A percentile compares a stretch with the other conserved stretches of the same genome.
phyloP scores from a whole-genome alignment of 2,113 vertebrate genomes.

The Sinocyclocheilus grahami region DNA sequence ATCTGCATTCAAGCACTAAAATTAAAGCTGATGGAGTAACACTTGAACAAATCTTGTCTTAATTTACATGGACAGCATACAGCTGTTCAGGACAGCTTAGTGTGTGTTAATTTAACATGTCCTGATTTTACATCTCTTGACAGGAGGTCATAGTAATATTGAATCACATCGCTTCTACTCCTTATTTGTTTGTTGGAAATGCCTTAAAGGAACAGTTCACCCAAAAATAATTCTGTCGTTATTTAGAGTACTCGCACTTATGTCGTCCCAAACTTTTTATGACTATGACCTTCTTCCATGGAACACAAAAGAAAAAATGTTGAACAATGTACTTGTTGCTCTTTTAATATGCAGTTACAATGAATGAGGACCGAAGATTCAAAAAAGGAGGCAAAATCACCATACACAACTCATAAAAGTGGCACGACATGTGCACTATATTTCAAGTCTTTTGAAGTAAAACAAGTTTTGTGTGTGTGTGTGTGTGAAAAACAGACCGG shows the following conservation, averaged over 20 bases:
- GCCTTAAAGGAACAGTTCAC: background rate
- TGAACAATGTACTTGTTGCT: too few species aligned
- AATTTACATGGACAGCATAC: conserved; percentile 56
- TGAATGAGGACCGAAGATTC: background rate
- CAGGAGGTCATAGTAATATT: conserved; percentile 19
- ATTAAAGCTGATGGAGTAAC: conserved; percentile 53
- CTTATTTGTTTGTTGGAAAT: background rate
- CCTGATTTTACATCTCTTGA: conserved; percentile 53
- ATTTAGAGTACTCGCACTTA: background rate
- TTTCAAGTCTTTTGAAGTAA: background rate
- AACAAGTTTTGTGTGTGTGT: background rate
- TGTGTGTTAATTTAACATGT: conserved; percentile 47
- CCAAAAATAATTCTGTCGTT: background rate
- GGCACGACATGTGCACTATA: too few species aligned
- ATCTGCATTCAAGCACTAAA: conserved; percentile 22
- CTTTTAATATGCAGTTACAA: background rate
- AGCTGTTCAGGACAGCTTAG: conserved; percentile 59
- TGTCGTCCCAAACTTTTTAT: too few species aligned
- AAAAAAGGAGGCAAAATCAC: too few species aligned
- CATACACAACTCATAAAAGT: too few species aligned
- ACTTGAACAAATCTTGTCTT: conserved; percentile 44
- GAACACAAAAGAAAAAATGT: too few species aligned
- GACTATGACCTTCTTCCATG: too few species aligned
- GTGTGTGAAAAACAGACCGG: background rate
- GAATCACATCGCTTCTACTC: background rate